Evolutionary conservation across 1,140 invertebrate genomes (phyloP).

Genomic region (Thalassaphorura encarpata): DNA sequence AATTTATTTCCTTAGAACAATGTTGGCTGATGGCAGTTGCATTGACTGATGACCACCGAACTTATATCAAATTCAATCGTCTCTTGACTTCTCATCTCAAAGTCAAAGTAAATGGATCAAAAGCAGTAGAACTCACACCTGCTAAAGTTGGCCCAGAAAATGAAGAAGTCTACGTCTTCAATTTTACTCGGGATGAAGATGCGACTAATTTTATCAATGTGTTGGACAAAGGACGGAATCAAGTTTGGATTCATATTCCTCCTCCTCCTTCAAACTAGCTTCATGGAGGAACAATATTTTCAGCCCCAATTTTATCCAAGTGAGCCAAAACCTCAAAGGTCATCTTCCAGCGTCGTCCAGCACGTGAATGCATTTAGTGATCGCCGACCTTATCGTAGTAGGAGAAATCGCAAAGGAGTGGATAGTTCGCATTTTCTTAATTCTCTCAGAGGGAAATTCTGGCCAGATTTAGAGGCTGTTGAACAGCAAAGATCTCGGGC

Average conservation of each 20-base stretch:
- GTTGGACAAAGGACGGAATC: not conserved
- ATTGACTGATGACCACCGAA: not conserved
- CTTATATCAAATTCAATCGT: slow-evolving; percentile 1
- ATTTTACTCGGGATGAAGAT: not conserved
- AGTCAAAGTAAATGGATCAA: not conserved
- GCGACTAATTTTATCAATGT: not conserved
- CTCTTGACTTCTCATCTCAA: not conserved
- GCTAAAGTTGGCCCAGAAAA: not conserved
- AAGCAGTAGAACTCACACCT: too few species aligned
- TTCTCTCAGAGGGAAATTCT: too few species aligned
- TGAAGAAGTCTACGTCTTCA: not conserved
- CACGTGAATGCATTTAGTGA: not conserved
- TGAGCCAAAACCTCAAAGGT: not conserved
- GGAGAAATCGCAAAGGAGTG: too few species aligned
- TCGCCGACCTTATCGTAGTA: not conserved
- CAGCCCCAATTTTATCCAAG: not conserved
- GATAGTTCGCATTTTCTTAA: too few species aligned
- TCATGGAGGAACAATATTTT: not conserved
- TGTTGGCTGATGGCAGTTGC: slow-evolving; percentile 2
- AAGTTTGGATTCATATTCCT: not conserved
- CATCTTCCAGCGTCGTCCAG: not conserved
- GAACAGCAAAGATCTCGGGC: not conserved
- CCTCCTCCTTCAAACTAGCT: not conserved
- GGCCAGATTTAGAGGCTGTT: too few species aligned
- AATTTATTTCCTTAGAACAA: not conserved